phyloP scores from a whole-genome alignment of 1,140 invertebrate genomes.

The Uloborus diversus region DNA sequence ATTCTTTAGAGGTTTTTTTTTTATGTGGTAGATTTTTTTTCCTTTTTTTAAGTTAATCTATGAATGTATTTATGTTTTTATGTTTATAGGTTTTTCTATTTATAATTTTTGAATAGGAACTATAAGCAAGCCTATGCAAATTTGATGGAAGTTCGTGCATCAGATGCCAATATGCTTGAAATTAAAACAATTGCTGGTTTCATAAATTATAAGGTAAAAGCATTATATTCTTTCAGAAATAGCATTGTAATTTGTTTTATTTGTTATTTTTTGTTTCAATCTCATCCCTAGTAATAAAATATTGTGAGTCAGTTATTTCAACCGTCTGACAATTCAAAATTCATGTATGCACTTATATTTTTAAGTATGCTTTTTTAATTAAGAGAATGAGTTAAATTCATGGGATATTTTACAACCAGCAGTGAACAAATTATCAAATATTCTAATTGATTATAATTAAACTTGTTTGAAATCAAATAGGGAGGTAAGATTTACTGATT shows the following conservation, averaged over 20 bases:
- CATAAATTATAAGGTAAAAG: slow-evolving; percentile 88
- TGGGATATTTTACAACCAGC: too few species aligned
- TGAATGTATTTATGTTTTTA: too few species aligned
- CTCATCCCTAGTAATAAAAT: too few species aligned
- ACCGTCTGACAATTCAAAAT: too few species aligned
- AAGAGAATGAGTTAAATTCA: too few species aligned
- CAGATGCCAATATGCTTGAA: slow-evolving; percentile 91
- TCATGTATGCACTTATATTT: too few species aligned
- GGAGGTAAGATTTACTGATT: too few species aligned
- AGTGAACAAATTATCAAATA: too few species aligned
- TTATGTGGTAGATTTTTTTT: background rate
- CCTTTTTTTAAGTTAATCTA: background rate
- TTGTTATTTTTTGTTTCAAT: background rate
- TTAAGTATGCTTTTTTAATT: too few species aligned
- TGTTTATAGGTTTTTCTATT: background rate
- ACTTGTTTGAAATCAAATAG: too few species aligned
- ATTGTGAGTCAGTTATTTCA: too few species aligned
- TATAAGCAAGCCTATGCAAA: slow-evolving; percentile 93
- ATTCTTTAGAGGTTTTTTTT: background rate
- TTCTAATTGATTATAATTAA: too few species aligned
- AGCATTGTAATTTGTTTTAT: background rate
- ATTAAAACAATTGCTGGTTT: slow-evolving; percentile 94
- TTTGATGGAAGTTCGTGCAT: slow-evolving; percentile 84
- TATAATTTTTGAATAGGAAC: slow-evolving; percentile 72
- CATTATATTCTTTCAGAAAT: background rate